Conservation (phyloP, 2,888 invertebrate genomes). For the Lithophane ornitopus region DNA sequence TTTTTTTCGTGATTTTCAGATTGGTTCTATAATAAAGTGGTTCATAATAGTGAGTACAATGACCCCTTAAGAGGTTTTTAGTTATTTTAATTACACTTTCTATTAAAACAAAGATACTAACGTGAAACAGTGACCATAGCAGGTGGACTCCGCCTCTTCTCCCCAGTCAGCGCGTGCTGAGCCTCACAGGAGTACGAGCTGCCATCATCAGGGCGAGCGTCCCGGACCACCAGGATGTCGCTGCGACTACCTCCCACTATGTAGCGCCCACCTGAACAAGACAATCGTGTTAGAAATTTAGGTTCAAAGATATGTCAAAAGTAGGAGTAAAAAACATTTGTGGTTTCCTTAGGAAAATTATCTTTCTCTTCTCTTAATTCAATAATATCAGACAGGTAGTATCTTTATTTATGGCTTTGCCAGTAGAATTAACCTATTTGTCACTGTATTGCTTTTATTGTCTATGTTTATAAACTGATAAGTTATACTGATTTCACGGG, state of each 20-base stretch:
- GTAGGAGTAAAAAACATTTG: neutral
- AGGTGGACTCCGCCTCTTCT: conserved; percentile 93
- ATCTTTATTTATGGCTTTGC: neutral
- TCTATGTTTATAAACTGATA: neutral
- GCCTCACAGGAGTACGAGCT: conserved; percentile 95
- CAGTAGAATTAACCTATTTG: neutral
- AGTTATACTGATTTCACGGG: no score
- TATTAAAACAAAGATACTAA: conserved; percentile 74
- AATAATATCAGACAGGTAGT: neutral
- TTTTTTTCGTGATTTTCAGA: neutral
- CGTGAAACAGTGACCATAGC: conserved; percentile 93
- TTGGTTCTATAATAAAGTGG: neutral
- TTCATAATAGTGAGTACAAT: neutral
- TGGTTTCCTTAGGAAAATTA: neutral
- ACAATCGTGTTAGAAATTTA: neutral
- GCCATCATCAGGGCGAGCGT: conserved; percentile 93
- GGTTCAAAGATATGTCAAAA: neutral
- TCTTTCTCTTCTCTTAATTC: neutral
- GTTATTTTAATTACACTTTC: neutral
- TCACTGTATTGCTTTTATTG: neutral
- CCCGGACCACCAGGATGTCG: conserved; percentile 92
- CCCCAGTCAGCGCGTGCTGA: conserved; percentile 94
- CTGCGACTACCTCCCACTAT: conserved; percentile 92
- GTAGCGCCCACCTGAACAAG: conserved; percentile 91
- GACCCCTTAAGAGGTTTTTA: neutral